Conservation (phyloP, 2,797 vertebrate species). For the Phoebastria nigripes region DNA sequence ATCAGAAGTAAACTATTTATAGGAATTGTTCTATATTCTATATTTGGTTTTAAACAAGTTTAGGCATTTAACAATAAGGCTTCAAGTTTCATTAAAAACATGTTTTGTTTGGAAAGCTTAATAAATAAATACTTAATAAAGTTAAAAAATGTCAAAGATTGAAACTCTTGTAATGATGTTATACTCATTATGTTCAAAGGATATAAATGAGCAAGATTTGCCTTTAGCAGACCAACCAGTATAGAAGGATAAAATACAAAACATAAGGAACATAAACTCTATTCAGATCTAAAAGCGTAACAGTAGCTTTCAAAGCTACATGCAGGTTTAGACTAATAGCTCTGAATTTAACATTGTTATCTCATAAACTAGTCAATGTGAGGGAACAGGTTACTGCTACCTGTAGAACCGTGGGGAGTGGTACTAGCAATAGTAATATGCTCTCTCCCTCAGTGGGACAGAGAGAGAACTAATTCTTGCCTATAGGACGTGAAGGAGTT, state of each 20-base stretch:
- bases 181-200: background rate
- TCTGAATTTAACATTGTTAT: background rate
- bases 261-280: background rate
- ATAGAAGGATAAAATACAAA: background rate
- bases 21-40: background rate
- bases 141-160: background rate
- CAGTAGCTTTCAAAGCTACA: background rate
- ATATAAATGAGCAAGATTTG: background rate
- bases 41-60: background rate
- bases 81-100: slow-evolving; percentile 11
- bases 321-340: background rate
- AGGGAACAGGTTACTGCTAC: background rate
- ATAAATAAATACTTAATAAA: slow-evolving; percentile 12
- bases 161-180: background rate
- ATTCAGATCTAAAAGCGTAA: background rate
- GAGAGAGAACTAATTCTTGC: background rate
- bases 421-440: background rate
- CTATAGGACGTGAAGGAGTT: background rate
- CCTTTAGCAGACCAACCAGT: background rate
- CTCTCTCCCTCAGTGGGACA: background rate
- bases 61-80: background rate
- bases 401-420: background rate
- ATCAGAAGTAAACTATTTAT: slow-evolving; percentile 32
- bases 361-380: background rate
- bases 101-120: background rate